phyloP scores from a whole-genome alignment of 1,140 invertebrate genomes.

The Drosophila ambigua region DNA sequence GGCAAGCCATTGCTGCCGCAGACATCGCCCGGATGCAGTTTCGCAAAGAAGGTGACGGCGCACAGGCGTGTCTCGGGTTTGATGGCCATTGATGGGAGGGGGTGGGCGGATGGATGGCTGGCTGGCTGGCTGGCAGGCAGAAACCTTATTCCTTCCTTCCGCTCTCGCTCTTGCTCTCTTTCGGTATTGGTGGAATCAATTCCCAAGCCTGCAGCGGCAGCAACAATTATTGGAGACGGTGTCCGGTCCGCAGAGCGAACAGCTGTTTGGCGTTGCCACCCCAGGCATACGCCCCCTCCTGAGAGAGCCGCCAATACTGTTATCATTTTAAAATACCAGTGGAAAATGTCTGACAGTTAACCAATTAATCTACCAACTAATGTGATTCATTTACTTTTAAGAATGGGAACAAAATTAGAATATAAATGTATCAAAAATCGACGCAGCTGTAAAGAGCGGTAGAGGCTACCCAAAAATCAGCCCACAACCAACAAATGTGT shows the following conservation, averaged over 20 bases:
- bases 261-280: constrained; percentile 29
- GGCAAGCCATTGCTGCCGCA: constrained; percentile 98
- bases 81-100: constrained; percentile 14
- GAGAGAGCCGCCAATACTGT: too few species aligned
- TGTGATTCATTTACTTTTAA: too few species aligned
- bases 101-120: too few species aligned
- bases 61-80: constrained; percentile 85
- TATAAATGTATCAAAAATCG: too few species aligned
- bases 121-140: too few species aligned
- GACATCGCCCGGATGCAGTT: constrained; percentile 94
- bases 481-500: too few species aligned
- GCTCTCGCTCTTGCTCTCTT: constrained; percentile 19
- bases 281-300: constrained; percentile 10
- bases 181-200: neutral
- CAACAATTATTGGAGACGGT: constrained; percentile 27
- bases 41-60: constrained; percentile 95
- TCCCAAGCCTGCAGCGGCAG: constrained; percentile 22
- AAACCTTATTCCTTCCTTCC: neutral
- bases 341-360: too few species aligned
- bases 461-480: too few species aligned
- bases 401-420: too few species aligned
- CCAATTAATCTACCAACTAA: too few species aligned
- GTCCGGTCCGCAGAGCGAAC: constrained; percentile 12
- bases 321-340: too few species aligned
- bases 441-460: too few species aligned